Evolutionary conservation across 2,888 invertebrate genomes (phyloP), one percentile per base, ranked within the genome.

Genomic region (Gymnoscelis rufifasciata): DNA sequence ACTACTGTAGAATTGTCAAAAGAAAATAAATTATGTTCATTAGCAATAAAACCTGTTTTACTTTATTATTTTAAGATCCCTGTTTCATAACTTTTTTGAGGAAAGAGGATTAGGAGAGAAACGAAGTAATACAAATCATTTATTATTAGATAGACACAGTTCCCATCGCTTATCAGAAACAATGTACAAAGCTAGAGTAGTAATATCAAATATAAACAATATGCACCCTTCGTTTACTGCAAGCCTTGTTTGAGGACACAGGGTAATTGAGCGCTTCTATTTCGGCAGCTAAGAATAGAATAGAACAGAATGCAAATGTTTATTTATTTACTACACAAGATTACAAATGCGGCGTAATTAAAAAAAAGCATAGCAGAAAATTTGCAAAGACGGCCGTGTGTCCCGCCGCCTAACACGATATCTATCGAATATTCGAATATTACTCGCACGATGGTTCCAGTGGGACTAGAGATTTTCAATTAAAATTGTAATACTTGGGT

Each of bases 171-270:
- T 90, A 90, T 90, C 89, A 90, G 90, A 90, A 90, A 90, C 88
- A 91, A 90, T 91, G 91, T 91, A 91, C 90, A 91, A 91, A 91
- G 91, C 91, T 91, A 91, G 90, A 90, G 86, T 88, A 88, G 88
- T 87, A 88, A 88, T 89, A 88, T 88, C 88, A 88, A 87, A 87
- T 88, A 88, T 87, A 88, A 88, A 88, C 87, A 88, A 86, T 87
- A 87, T 87, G 88, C 88, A 87, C 88, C 87, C 87, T 86, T 86
- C 84, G 83, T 83, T 87, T 83, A 83, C 87, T 87, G 87, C 83
- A 87, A 88, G 88, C 87, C 84, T 86, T 83, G 72, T 77, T 74
- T 77, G 78, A 83, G 84, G 84, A 83, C 84, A 87, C 79, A 84
- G 83, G 75, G 75, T 83, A 82, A 86, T 88, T 88, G 87, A 88